Percentiles rank a stretch among this genome's conserved stretches.
Conservation (phyloP, 2,888 invertebrate species). For the Cremastinae sp. region DNA sequence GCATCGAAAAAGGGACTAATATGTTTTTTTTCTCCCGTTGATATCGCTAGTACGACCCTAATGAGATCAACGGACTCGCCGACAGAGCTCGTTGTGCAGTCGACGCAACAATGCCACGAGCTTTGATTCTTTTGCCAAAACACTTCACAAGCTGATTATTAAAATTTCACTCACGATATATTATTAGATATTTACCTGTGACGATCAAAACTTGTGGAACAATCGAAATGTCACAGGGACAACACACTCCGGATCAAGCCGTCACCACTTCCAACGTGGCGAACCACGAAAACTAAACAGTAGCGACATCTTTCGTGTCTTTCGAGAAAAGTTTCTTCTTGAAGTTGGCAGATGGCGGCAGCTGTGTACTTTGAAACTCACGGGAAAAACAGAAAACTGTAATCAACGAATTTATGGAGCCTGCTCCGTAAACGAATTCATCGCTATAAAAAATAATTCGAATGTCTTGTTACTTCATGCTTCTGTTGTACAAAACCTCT, state of each 20-base stretch:
- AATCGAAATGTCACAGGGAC: constrained; percentile 60
- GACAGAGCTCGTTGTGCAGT: constrained; percentile 23
- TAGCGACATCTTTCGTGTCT: constrained; percentile 64
- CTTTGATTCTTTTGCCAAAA: background rate
- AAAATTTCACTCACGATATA: constrained; percentile 39
- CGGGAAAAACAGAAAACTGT: too few relatives aligned
- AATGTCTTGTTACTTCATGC: too few relatives aligned
- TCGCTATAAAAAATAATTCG: too few relatives aligned
- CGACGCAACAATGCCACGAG: constrained; percentile 1
- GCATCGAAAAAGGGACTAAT: constrained; percentile 24
- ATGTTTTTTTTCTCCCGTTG: constrained; percentile 25
- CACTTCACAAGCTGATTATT: background rate
- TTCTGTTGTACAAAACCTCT: too few relatives aligned
- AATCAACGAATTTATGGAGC: too few relatives aligned
- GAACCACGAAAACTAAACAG: constrained; percentile 58
- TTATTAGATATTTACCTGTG: constrained; percentile 45
- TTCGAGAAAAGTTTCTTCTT: background rate
- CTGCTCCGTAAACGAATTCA: too few relatives aligned
- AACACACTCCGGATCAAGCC: constrained; percentile 57
- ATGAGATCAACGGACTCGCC: constrained; percentile 36
- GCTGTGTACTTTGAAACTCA: background rate
- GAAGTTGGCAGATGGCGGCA: constrained; percentile 36
- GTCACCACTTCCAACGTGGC: constrained; percentile 78
- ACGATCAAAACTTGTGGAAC: constrained; percentile 58
- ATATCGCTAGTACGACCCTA: constrained; percentile 23